Conservation (phyloP, 1,140 invertebrate genomes). For the Drosophila bocki region DNA sequence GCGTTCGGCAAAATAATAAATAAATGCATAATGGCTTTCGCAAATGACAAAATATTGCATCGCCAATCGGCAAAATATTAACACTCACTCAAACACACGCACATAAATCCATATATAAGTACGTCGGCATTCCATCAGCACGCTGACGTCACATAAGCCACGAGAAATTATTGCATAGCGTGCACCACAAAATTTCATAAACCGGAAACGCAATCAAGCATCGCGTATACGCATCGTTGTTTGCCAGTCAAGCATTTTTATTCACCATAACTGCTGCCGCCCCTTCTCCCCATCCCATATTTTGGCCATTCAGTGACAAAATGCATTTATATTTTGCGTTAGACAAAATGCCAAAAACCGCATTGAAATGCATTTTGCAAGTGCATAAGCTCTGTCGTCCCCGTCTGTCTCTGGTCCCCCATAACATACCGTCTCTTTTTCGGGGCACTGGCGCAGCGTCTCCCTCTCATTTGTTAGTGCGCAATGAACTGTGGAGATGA, state of each 20-base stretch:
- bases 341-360: slow-evolving; percentile 59
- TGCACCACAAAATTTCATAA: slow-evolving; percentile 78
- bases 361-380: slow-evolving; percentile 51
- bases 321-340: slow-evolving; percentile 65
- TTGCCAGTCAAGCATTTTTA: slow-evolving; percentile 57
- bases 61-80: slow-evolving; percentile 79
- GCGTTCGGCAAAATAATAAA: slow-evolving; percentile 69
- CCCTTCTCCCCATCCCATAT: not conserved
- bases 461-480: slow-evolving; percentile 58
- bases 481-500: slow-evolving; percentile 72
- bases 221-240: slow-evolving; percentile 68
- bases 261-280: slow-evolving; percentile 5
- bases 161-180: slow-evolving; percentile 79
- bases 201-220: slow-evolving; percentile 81
- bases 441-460: not conserved
- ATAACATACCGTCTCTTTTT: not conserved
- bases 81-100: slow-evolving; percentile 56
- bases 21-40: slow-evolving; percentile 77
- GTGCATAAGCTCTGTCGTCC: slow-evolving; percentile 31
- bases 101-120: not conserved
- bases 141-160: slow-evolving; percentile 57
- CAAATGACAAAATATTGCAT: slow-evolving; percentile 83
- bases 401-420: slow-evolving; percentile 5
- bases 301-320: slow-evolving; percentile 56
- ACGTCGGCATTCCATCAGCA: slow-evolving; percentile 31